phyloP scores from a whole-genome alignment of 2,797 vertebrate species.

The Ptychobarbus kaznakovi region DNA sequence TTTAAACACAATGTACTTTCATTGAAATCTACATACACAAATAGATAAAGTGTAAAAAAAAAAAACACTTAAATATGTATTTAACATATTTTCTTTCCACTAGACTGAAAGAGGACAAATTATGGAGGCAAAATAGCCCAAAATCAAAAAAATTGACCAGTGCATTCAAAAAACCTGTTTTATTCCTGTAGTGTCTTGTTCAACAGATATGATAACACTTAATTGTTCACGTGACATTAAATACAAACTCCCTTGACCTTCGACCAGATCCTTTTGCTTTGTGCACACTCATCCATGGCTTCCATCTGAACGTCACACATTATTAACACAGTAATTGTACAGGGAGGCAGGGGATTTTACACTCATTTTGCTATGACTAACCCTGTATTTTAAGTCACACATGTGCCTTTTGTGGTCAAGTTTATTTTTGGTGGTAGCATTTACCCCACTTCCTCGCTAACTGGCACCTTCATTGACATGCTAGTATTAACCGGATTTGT shows the following conservation, averaged over 20 bases:
- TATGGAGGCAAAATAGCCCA: background rate
- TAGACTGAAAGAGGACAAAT: background rate
- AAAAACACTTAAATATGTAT: background rate
- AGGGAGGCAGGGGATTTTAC: slow-evolving; percentile 14
- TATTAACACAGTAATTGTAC: background rate
- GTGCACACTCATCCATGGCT: background rate
- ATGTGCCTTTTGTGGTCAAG: slow-evolving; percentile 35
- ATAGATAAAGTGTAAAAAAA: background rate
- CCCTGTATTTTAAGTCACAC: slow-evolving; percentile 25
- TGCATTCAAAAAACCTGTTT: background rate
- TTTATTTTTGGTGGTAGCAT: slow-evolving; percentile 46
- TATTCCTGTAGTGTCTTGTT: background rate
- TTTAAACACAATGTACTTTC: background rate
- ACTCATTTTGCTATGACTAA: slow-evolving; percentile 31
- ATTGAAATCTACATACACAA: background rate
- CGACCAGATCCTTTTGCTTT: background rate
- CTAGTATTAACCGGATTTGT: background rate
- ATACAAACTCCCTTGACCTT: background rate
- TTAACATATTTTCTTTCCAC: background rate
- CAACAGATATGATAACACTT: background rate
- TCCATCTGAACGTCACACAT: background rate
- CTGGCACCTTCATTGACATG: background rate
- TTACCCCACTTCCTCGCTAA: slow-evolving; percentile 48
- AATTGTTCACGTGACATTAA: background rate
- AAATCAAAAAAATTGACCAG: background rate